These are phyloP conservation scores for Gryon sp. DNA, from an alignment of 1,140 invertebrate species.

Conservation along the genomic window DNA sequence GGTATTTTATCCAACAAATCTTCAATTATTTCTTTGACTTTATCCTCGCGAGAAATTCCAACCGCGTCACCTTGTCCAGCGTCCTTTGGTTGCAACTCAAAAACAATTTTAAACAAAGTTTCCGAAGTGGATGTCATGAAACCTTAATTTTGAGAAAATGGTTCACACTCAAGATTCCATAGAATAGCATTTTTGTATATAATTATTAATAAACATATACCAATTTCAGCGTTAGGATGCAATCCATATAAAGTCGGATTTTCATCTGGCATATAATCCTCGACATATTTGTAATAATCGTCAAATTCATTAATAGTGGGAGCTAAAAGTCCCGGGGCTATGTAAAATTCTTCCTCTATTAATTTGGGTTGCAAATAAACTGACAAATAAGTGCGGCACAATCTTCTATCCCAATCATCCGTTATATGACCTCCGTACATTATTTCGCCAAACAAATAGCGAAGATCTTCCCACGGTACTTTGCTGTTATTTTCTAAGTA, in stretches of 20 bases:
- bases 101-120: constrained; percentile 91
- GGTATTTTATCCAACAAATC: constrained; percentile 94
- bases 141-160: constrained; percentile 53
- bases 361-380: constrained; percentile 93
- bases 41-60: constrained; percentile 88
- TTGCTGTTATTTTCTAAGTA: constrained; percentile 94
- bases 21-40: constrained; percentile 89
- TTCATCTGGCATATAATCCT: constrained; percentile 91
- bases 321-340: constrained; percentile 89
- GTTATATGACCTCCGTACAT: constrained; percentile 99
- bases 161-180: not conserved
- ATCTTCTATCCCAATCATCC: constrained; percentile 96
- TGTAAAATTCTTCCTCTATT: constrained; percentile 90
- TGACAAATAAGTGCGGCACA: constrained; percentile 93
- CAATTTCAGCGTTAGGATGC: constrained; percentile 97
- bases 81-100: constrained; percentile 95
- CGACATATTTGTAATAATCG: constrained; percentile 94
- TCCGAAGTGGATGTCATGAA: constrained; percentile 93
- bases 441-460: constrained; percentile 96
- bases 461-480: constrained; percentile 96
- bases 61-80: constrained; percentile 84
- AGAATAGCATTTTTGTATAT: not conserved
- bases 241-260: constrained; percentile 94
- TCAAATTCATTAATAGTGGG: constrained; percentile 93
- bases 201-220: constrained; percentile 70